Evolutionary conservation across 2,888 invertebrate genomes (phyloP).

Genomic region (Nemurella pictetii): DNA sequence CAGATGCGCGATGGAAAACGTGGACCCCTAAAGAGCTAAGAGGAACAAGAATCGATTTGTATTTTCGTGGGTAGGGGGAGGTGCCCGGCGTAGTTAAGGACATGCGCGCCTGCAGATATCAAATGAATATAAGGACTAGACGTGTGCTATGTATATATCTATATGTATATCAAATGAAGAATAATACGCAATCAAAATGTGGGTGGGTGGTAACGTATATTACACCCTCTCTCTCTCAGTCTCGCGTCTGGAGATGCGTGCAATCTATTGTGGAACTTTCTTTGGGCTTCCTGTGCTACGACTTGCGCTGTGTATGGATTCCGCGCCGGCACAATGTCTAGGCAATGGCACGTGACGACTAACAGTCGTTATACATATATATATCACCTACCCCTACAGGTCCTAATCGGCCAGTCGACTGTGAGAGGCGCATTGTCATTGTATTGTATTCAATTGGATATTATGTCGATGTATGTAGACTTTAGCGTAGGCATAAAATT

Average conservation of each 20-base stretch:
- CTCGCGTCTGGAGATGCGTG: not conserved
- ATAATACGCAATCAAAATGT: not conserved
- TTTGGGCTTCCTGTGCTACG: not conserved
- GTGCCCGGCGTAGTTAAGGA: not conserved
- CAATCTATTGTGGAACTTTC: not conserved
- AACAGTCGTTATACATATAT: no score
- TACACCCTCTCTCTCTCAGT: no score
- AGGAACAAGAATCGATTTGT: conserved; percentile 34
- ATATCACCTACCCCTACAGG: no score
- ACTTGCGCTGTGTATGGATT: not conserved
- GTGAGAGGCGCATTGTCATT: not conserved
- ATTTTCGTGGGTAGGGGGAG: conserved; percentile 14
- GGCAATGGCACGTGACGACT: not conserved
- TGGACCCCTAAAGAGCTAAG: conserved; percentile 24
- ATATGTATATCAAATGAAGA: not conserved
- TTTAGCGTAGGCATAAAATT: no score
- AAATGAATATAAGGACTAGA: not conserved
- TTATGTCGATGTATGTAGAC: not conserved
- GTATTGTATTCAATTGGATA: not conserved
- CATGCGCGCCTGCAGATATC: not conserved
- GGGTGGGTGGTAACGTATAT: not conserved
- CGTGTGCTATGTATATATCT: not conserved
- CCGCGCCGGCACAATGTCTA: not conserved
- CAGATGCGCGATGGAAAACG: conserved; percentile 28
- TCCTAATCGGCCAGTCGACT: not conserved